Conservation (phyloP, 2,113 vertebrate species). For the Junco hyemalis region DNA sequence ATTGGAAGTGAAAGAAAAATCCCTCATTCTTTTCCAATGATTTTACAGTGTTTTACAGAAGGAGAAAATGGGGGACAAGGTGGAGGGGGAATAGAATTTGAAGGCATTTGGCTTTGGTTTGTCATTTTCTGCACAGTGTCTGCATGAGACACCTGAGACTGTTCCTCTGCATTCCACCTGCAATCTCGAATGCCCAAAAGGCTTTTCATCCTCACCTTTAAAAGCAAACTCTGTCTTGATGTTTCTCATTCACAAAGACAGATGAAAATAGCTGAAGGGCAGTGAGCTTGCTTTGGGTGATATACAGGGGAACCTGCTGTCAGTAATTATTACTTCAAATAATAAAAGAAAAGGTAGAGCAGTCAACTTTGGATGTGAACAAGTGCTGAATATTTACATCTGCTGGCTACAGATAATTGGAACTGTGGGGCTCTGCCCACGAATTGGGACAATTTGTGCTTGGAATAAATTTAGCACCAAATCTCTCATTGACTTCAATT, state of each 20-base stretch:
- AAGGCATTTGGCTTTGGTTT: neutral
- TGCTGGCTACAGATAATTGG: neutral
- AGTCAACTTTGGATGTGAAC: neutral
- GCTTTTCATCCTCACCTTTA: neutral
- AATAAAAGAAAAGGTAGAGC: neutral
- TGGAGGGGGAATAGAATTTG: neutral
- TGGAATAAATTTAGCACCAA: neutral
- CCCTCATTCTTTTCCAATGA: neutral
- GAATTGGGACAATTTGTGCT: neutral
- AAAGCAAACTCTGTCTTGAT: neutral
- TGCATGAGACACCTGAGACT: neutral
- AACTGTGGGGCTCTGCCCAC: neutral
- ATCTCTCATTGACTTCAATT: neutral
- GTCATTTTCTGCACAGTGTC: neutral
- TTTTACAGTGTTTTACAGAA: neutral
- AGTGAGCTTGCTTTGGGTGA: neutral
- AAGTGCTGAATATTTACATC: neutral
- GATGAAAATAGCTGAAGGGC: neutral
- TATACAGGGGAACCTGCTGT: neutral
- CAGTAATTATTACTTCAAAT: neutral
- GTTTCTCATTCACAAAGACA: neutral
- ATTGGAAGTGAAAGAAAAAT: neutral
- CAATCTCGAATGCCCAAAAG: neutral
- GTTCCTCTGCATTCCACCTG: neutral
- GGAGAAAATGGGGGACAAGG: neutral